Base-by-base conservation (phyloP, 2,113 vertebrate genomes). In the Telmatochromis sp. region DNA sequence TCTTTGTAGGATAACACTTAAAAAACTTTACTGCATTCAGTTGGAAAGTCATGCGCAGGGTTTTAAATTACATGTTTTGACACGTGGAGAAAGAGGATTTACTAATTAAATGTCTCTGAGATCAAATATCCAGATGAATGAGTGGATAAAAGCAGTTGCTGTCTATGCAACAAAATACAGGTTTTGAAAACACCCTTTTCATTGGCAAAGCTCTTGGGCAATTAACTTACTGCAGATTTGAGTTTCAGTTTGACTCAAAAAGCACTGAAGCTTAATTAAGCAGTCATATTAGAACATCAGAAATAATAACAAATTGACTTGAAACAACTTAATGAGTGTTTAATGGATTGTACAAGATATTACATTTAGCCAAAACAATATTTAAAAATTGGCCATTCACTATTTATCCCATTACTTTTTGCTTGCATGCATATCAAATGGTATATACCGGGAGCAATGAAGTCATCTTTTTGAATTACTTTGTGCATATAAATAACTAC, bases 391-490 rank as follows among this genome's bases (percentile, higher is more conserved):
- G 57, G 11, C 80, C 51, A 86, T 85, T 87, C 57, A 91, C 53
- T 51, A 31, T 68, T 82, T 85, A 89, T 80, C 54, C 65, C 35
- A 90, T 88, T 91, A 83, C 63, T 82, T 40, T 97, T 93, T 93
- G 95, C 96, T 23, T 97, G 28, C 96, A 57, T 97, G 96, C 79
- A 97, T 97, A 86, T 87, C 85, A 78, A 92, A 92, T 89, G 54
- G 26, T 65, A 86, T 86, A 79, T 63, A 88, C 58, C 84, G 9
- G 37, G 54, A 65, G 79, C 82, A 91, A 92, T 83, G 54, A 89
- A 86, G 86, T 84, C 17, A 86, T 93, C 35, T 90, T 57, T 89
- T 63, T 86, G 53, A 92, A 89, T 89, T 80, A 86, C 65, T 91
- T 37, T 90, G 28, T 93, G 86, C 84, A 91, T 91, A 91, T 89